A percentile compares a stretch with the other conserved stretches of the same genome.
These are phyloP conservation scores for Oreamnos americanus DNA, from an alignment of 2,113 vertebrate species.

Conservation along the genomic window DNA sequence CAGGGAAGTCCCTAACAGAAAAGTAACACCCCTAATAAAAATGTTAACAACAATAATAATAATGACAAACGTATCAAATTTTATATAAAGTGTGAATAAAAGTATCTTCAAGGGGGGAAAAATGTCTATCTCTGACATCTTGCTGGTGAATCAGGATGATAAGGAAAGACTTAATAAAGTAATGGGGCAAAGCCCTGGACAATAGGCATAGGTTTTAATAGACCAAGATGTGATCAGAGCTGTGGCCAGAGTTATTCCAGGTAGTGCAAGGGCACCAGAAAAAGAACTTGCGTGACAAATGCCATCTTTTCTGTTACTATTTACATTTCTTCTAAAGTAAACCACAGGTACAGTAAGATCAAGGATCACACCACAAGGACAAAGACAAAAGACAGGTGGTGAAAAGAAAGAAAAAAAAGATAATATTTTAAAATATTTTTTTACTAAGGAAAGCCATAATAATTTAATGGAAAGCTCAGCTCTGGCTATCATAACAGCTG, in stretches of 20 bases:
- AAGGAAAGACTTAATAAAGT: neutral
- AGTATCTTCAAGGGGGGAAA: constrained; percentile 43
- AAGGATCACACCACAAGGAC: neutral
- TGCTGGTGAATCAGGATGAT: neutral
- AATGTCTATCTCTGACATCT: neutral
- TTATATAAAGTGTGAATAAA: constrained; percentile 1
- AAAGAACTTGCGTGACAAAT: neutral
- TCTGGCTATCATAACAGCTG: neutral
- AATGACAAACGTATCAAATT: neutral
- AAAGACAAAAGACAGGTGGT: neutral
- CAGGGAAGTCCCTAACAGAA: neutral
- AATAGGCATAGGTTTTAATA: neutral
- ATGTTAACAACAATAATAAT: neutral
- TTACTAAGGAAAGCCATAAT: neutral
- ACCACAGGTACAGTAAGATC: neutral
- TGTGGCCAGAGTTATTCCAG: neutral
- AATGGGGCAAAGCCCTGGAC: neutral
- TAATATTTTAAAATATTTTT: neutral
- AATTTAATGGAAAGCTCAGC: neutral
- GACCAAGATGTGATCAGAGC: neutral
- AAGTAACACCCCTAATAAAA: neutral
- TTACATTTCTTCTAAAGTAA: neutral
- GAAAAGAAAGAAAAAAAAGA: neutral
- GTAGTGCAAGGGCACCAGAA: neutral
- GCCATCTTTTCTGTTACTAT: neutral